phyloP scores from a whole-genome alignment of 2,888 invertebrate genomes.

The Elegia similella region DNA sequence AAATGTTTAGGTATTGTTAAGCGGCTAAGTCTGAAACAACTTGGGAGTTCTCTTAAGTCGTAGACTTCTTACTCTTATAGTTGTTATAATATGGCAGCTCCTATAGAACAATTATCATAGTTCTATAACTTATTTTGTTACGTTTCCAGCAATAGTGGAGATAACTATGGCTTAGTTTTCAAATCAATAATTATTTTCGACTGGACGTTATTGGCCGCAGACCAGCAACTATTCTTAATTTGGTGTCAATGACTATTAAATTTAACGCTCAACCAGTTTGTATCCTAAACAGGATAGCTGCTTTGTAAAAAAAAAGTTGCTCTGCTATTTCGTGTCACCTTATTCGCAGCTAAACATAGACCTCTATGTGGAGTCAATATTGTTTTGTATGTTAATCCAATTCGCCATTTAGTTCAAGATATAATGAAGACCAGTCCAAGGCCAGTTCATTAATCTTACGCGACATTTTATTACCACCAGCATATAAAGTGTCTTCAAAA shows the following conservation, averaged over 20 bases:
- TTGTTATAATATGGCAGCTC: no score
- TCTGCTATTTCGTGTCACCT: conserved; percentile 3
- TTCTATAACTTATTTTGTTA: no score
- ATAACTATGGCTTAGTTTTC: neutral
- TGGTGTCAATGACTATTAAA: neutral
- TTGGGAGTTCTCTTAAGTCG: no score
- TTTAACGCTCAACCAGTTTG: neutral
- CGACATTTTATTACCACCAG: conserved; percentile 4
- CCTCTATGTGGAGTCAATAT: conserved; percentile 13
- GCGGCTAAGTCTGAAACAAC: no score
- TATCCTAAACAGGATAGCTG: neutral
- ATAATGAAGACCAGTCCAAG: conserved; percentile 16
- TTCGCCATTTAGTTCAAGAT: conserved; percentile 16
- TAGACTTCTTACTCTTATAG: no score
- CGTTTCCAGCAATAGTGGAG: neutral
- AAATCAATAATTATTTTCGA: neutral
- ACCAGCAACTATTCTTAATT: no score
- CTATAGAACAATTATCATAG: no score
- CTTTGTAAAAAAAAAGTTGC: neutral
- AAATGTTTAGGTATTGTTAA: neutral
- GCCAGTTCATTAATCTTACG: conserved; percentile 14
- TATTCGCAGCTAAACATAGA: neutral
- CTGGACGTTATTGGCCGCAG: no score
- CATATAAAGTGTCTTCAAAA: neutral
- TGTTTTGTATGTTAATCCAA: conserved; percentile 22